Base-by-base conservation (phyloP, 1,140 invertebrate genomes). In the Papilio machaon region DNA sequence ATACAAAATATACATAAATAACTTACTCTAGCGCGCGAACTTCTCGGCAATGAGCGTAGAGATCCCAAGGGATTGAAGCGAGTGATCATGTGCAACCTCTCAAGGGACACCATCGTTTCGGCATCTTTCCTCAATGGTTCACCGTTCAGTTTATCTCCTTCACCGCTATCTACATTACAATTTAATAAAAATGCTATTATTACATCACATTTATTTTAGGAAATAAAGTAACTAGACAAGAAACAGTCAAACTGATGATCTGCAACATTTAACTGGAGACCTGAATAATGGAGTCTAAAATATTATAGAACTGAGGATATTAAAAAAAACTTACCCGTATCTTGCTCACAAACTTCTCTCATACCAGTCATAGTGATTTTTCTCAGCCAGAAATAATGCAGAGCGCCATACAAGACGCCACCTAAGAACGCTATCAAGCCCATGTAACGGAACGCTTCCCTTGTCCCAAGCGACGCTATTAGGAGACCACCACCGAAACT, bases 401-500 rank as follows among this genome's bases (percentile, higher is more conserved):
- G 84, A 6, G 97, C 49, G 2, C 96, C 96, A 83, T 98, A 98
- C 9, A 96, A 85, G 10, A 97, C 91, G 13, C 97, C 97, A 30
- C 96, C 96, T 6, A 96, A 91, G 49, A 96, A 96, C 0, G 97
- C 96, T 47, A 96, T 91, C 8, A 97, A 88, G 0, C 97, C 97
- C 96, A 98, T 97, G 79, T 97, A 95, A 19, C 97, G 95, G 89
- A 98, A 98, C 0, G 97, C 96, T 86, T 97, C 95, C 54, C 97
- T 91, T 38, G 97, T 97, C 3, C 97, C 97, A 74, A 96, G 95
- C 58, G 95, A 95, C 3, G 96, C 96, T 76, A 98, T 97, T 8
- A 98, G 95, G 35, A 97, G 95, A 38, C 97, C 97, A 70, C 97
- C 97, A n/a, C 96, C 95, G 84, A 98, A 97, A 88, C 97, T 97